These are phyloP conservation scores for Diachasma alloeum DNA, from an alignment of 1,140 invertebrate species.

Conservation along the genomic window DNA sequence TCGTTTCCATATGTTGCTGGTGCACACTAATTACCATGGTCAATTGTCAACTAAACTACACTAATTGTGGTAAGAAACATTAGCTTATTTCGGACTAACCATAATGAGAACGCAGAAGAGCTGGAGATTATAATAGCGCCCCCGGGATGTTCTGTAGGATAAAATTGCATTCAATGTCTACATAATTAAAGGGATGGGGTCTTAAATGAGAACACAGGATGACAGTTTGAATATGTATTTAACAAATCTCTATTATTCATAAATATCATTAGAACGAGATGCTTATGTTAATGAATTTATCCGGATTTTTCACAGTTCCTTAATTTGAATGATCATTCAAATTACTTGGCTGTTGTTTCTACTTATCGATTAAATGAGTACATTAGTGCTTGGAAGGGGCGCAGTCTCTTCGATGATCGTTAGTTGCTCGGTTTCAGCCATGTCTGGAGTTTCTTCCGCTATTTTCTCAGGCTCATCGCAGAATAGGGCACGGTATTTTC, in stretches of 20 bases:
- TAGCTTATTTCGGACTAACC: not conserved
- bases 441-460: slow-evolving; percentile 64
- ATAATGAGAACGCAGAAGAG: not conserved
- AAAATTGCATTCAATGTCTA: not conserved
- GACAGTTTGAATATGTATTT: not conserved
- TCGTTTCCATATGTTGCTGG: not conserved
- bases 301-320: not conserved
- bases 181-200: not conserved
- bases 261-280: not conserved
- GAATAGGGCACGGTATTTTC: slow-evolving; percentile 85
- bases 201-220: not conserved
- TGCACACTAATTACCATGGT: not conserved
- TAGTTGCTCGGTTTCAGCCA: slow-evolving; percentile 38
- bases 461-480: slow-evolving; percentile 70
- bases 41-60: not conserved
- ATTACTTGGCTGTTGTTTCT: not conserved
- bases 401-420: slow-evolving; percentile 37
- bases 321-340: not conserved
- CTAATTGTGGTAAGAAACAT: not conserved
- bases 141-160: not conserved
- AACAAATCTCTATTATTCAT: not conserved
- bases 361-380: slow-evolving; percentile 19
- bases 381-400: slow-evolving; percentile 18
- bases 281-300: not conserved
- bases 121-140: not conserved